Evolutionary conservation across 2,797 vertebrate genomes (phyloP), one percentile per base, ranked within the genome.

Genomic region (Paguma larvata): DNA sequence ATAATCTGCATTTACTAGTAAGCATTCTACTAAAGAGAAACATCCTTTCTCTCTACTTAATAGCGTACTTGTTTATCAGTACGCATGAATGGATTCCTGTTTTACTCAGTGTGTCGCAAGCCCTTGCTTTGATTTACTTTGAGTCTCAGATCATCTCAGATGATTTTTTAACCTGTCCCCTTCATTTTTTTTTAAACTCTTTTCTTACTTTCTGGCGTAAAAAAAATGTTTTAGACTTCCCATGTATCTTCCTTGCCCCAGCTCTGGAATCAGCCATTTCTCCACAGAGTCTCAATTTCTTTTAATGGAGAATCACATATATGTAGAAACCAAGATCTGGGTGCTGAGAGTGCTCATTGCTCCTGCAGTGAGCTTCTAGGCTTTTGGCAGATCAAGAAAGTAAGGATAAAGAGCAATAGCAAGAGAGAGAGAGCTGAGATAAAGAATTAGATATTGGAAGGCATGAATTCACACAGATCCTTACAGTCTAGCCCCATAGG

Each of bases 311-410:
- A 85, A 87, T 41, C 44, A 59, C 23, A 23, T 23, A 21, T 51
- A 85, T 80, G 89, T 94, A 90, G 92, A 94, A 94, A 80, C 65
- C 48, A 62, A 72, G 91, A 56, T 83, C 25, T 62, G 51, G 62
- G 32, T 73, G 51, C 79, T 72, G 27, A 41, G 41, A 59, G 21
- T 63, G 30, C 51, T 34, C 44, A 6, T 62, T 80, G 72, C 38
- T 75, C 63, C 83, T 65, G 13, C 51, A 13, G 21, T 70, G 32
- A 65, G 75, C 91, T 62, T 72, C 68, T 65, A 73, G 68, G 51
- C 41, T 65, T 1, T 38, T 41, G 59, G 56, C 56, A 88, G 30
- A 68, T 27, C 70, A 75, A 75, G 65, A 48, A 85, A 91, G 41
- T 68, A 85, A 46, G 32, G 6, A 34, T 19, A 34, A 23, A 65